A percentile compares a stretch with the other conserved stretches of the same genome.
phyloP scores from a whole-genome alignment of 1,140 invertebrate genomes.

The Cepaea nemoralis region DNA sequence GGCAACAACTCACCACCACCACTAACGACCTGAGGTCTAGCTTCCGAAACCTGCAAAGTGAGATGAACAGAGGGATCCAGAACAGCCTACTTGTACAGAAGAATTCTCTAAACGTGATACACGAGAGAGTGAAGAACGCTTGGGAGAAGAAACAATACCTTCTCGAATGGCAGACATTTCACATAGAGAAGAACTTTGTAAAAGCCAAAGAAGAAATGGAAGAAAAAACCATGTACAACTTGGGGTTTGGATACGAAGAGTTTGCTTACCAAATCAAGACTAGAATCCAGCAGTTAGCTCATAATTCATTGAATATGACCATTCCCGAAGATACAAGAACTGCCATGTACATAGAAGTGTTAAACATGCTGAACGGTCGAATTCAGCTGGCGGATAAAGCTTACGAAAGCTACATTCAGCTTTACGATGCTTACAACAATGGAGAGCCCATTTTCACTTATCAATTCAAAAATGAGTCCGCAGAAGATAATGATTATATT shows the following conservation, averaged over 20 bases:
- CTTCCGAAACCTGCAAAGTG: neutral
- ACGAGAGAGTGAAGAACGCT: neutral
- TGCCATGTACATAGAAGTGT: conserved; percentile 39
- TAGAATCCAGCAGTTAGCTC: conserved; percentile 11
- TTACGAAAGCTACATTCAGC: conserved; percentile 49
- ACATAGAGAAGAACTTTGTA: conserved; percentile 55
- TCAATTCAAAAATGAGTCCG: conserved; percentile 2
- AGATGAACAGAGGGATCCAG: neutral
- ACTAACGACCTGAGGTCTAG: neutral
- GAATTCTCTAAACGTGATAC: neutral
- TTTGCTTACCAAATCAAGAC: conserved; percentile 19
- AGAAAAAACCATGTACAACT: conserved; percentile 52
- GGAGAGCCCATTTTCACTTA: conserved; percentile 55
- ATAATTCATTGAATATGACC: neutral
- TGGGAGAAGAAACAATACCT: conserved; percentile 48
- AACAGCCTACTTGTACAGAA: neutral
- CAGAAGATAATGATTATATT: neutral
- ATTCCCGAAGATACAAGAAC: neutral
- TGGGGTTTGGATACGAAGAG: conserved; percentile 41
- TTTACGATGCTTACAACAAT: conserved; percentile 47
- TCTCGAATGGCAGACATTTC: conserved; percentile 52
- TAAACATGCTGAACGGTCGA: conserved; percentile 41
- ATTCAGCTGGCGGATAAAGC: conserved; percentile 50
- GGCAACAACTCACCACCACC: neutral
- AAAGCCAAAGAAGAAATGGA: conserved; percentile 56